Evolutionary conservation across 2,113 vertebrate species (phyloP).

Genomic region (Rhinolophus ferrumequinum): DNA sequence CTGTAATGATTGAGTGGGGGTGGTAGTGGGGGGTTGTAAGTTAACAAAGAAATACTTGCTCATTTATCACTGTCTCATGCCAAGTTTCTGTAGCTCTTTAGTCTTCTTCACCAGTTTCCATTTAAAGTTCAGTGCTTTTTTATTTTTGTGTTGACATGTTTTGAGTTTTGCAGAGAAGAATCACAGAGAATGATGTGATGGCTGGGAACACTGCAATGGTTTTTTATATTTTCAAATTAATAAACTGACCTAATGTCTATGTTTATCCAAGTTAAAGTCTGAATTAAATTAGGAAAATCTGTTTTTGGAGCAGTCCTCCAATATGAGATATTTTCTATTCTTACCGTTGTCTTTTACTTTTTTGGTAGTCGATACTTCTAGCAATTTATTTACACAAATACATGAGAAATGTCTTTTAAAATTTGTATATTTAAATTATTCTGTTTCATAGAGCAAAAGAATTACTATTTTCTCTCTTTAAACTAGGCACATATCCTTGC

Average conservation of each 20-base stretch:
- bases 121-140: background rate
- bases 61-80: background rate
- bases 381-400: background rate
- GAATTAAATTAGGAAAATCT: conserved; percentile 41
- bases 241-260: conserved; percentile 6
- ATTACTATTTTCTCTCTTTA: background rate
- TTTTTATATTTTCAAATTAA: background rate
- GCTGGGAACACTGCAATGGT: background rate
- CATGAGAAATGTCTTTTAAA: background rate
- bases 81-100: background rate
- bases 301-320: conserved; percentile 2
- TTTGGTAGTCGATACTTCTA: background rate
- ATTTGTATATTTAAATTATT: background rate
- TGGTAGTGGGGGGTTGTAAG: background rate
- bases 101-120: background rate
- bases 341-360: background rate
- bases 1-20: background rate
- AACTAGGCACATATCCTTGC: background rate
- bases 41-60: background rate
- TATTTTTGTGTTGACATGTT: background rate
- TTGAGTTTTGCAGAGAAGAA: conserved; percentile 27
- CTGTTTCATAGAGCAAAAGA: background rate
- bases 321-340: background rate
- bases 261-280: conserved; percentile 46
- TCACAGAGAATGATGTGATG: background rate